Base-by-base conservation (phyloP, 2,797 vertebrate species). In the Cirrhinus molitorella region DNA sequence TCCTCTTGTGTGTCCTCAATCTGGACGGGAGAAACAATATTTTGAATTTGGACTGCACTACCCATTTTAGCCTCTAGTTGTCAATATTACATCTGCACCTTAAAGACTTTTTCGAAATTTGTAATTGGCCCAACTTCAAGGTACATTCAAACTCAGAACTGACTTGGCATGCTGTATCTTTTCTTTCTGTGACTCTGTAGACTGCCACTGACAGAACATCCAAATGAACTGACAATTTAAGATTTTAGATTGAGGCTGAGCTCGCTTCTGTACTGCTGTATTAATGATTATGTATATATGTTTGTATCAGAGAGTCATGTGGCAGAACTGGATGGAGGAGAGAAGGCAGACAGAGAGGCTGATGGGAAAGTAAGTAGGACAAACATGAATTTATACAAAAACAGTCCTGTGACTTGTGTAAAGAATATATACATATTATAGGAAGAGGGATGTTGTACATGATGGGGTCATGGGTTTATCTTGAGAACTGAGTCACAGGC, bases 241-340 rank as follows among this genome's bases (percentile, higher is more conserved):
- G n/a, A n/a, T n/a, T n/a, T n/a, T n/a, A n/a, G n/a, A n/a, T n/a
- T n/a, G n/a, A n/a, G n/a, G n/a, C n/a, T n/a, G n/a, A n/a, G n/a
- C n/a, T n/a, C n/a, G n/a, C n/a, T n/a, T n/a, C 65, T 47, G 34
- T 1, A 19, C n/a, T 31, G 59, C 14, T 28, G 10, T 2, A 40
- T 23, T 65, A 25, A 67, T 45, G 23, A 5, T 63, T 47, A 8
- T 76, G 23, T 61, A 16, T 65, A 9, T 31, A 8, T 61, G 43
- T 45, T 14, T 53, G 1, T 45, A 59, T 72, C 78, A 87, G 83
- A 81, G 63, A 80, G 73, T 45, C 47, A 47, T 13, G 40, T 49
- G 82, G 72, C 86, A 49, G 67, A 79, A 21, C 91, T 95, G 93
- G 77, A 84, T 19, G 87, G 74, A 67, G 81, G 79, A 66, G 84